Evolutionary conservation across 2,113 vertebrate species (phyloP).

Genomic region (Rostratula benghalensis): DNA sequence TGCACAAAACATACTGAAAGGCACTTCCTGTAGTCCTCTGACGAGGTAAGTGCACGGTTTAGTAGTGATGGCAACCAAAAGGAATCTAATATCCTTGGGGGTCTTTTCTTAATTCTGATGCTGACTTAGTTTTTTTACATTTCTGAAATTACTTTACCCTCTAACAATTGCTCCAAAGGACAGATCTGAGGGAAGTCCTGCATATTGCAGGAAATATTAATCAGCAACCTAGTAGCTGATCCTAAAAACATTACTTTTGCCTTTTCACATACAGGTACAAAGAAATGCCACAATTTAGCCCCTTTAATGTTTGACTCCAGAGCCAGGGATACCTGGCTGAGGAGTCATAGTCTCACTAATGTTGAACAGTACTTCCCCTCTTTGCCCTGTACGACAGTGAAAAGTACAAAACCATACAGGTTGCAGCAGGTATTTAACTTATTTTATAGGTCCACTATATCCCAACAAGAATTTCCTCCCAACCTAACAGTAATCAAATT

Average conservation of each 20-base stretch:
- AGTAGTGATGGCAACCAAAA: not conserved
- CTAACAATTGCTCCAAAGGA: not conserved
- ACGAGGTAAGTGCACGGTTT: not conserved
- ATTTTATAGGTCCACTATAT: not conserved
- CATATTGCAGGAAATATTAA: not conserved
- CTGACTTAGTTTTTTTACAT: not conserved
- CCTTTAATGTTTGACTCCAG: accelerated
- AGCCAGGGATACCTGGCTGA: not conserved
- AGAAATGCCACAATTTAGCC: not conserved
- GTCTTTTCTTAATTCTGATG: not conserved
- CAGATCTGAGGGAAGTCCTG: not conserved
- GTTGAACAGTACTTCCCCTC: not conserved
- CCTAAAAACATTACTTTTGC: not conserved
- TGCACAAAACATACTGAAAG: not conserved
- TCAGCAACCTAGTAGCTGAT: not conserved
- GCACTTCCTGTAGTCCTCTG: not conserved
- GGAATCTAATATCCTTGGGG: not conserved
- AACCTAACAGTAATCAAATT: not conserved
- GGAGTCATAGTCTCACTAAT: not conserved
- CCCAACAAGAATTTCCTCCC: not conserved
- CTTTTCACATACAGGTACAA: not conserved
- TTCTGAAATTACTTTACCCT: not conserved
- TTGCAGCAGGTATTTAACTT: not conserved
- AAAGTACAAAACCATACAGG: not conserved
- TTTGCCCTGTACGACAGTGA: not conserved